Evolutionary conservation across 1,140 invertebrate species (phyloP).

Genomic region (Trichonephila clavipes): DNA sequence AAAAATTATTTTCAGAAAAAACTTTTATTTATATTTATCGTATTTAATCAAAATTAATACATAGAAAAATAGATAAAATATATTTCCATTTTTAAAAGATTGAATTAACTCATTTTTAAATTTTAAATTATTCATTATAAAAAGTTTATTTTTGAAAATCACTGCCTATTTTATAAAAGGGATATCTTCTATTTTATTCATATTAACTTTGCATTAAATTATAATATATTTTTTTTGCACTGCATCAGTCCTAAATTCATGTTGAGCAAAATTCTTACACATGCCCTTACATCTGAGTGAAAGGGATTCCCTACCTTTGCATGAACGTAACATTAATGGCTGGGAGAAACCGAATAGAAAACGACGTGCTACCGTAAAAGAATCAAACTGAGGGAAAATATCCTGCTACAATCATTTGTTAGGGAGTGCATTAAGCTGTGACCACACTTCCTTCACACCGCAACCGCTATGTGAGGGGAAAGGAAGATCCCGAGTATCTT

Average conservation of each 20-base stretch:
- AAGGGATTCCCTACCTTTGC: not conserved
- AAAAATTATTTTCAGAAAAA: too few relatives aligned
- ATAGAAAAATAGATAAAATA: too few relatives aligned
- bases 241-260: not conserved
- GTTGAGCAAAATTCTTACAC: not conserved
- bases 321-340: conserved; percentile 7
- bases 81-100: too few relatives aligned
- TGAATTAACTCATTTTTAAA: too few relatives aligned
- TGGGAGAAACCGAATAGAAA: not conserved
- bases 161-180: too few relatives aligned
- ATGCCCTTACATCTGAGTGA: not conserved
- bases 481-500: not conserved
- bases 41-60: too few relatives aligned
- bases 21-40: too few relatives aligned
- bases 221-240: not conserved
- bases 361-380: conserved; percentile 1
- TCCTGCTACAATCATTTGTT: conserved; percentile 28
- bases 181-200: too few relatives aligned
- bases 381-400: conserved; percentile 56
- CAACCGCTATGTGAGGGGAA: not conserved
- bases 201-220: too few relatives aligned
- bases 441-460: not conserved
- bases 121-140: too few relatives aligned
- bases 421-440: not conserved
- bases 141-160: too few relatives aligned